These are phyloP conservation scores for Chromis chromis DNA, from an alignment of 2,797 vertebrate genomes.

Conservation along the genomic window DNA sequence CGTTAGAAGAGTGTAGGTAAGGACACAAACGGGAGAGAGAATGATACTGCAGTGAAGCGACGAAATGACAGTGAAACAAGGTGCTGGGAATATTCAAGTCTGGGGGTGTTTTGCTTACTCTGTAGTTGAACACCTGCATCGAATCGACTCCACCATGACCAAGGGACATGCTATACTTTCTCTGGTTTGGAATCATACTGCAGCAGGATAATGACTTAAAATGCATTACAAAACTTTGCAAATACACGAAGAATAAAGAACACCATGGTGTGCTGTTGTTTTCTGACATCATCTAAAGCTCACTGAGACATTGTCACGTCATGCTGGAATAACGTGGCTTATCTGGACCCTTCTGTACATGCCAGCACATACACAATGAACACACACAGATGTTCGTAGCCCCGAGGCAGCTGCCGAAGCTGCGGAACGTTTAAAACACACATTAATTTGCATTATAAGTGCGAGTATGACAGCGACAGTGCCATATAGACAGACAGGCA, in stretches of 20 bases:
- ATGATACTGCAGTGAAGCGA: not conserved
- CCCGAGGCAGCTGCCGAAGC: conserved; percentile 33
- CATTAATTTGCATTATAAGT: conserved; percentile 37
- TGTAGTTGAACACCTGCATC: not conserved
- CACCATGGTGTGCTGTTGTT: not conserved
- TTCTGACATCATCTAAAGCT: not conserved
- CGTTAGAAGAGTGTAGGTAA: no score
- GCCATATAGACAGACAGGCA: conserved; percentile 37
- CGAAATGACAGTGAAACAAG: not conserved
- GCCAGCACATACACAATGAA: not conserved
- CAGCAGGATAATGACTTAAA: not conserved
- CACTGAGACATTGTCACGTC: not conserved
- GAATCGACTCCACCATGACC: not conserved
- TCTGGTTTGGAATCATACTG: not conserved
- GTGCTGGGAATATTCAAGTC: not conserved
- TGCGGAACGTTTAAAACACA: conserved; percentile 16
- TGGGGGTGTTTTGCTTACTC: not conserved
- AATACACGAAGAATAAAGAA: not conserved
- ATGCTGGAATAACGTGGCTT: not conserved
- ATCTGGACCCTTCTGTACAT: not conserved
- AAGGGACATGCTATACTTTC: not conserved
- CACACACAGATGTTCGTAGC: conserved; percentile 27
- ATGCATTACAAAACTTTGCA: not conserved
- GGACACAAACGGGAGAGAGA: not conserved
- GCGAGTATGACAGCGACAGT: conserved; percentile 16